Conservation (phyloP, 2,888 invertebrate genomes). For the Apotomis capreana region DNA sequence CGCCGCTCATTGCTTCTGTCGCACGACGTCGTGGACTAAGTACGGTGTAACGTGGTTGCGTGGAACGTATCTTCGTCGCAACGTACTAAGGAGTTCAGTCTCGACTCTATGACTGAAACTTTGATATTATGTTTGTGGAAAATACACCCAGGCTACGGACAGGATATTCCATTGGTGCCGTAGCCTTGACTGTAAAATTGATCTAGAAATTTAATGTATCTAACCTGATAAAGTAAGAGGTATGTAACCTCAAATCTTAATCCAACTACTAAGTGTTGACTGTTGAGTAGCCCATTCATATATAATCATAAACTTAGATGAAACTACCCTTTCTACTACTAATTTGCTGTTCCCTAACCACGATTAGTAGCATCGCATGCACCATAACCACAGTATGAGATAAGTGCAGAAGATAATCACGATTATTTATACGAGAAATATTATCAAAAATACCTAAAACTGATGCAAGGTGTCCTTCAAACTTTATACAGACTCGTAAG, state of each 20-base stretch:
- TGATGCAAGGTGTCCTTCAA: neutral
- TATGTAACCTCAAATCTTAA: neutral
- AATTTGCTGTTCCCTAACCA: constrained; percentile 27
- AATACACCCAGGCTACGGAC: too few relatives aligned
- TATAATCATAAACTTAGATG: constrained; percentile 30
- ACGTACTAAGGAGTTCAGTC: too few relatives aligned
- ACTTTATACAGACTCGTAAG: neutral
- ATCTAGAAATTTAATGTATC: neutral
- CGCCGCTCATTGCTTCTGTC: too few relatives aligned
- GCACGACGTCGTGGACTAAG: too few relatives aligned
- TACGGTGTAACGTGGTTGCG: too few relatives aligned
- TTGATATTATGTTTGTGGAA: too few relatives aligned
- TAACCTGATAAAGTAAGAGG: neutral
- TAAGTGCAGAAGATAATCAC: constrained; percentile 11
- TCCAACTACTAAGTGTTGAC: constrained; percentile 13
- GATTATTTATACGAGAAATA: too few relatives aligned
- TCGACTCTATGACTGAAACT: too few relatives aligned
- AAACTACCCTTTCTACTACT: constrained; percentile 39
- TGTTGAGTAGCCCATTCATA: constrained; percentile 3
- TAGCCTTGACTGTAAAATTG: neutral
- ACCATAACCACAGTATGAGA: constrained; percentile 7
- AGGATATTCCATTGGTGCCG: too few relatives aligned
- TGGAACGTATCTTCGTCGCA: too few relatives aligned
- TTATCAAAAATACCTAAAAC: too few relatives aligned
- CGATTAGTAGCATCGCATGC: constrained; percentile 23